phyloP scores from a whole-genome alignment of 2,888 invertebrate genomes.

The Caenorhabditis afra region DNA sequence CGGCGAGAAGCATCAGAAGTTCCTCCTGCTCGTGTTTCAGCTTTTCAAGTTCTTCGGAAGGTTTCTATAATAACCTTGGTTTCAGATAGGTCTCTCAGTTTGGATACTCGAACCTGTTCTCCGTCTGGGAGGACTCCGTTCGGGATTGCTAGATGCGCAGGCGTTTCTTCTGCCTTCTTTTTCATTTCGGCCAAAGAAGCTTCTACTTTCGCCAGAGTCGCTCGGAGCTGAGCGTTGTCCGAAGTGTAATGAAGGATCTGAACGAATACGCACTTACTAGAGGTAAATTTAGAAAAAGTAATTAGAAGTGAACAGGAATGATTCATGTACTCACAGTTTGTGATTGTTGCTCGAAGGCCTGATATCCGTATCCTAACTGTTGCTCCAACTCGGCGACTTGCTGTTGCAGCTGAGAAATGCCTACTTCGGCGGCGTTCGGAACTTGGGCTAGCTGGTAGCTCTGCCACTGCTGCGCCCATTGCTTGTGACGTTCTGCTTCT shows the following conservation, averaged over 20 bases:
- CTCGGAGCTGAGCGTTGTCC: conserved; percentile 52
- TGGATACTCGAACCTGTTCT: conserved; percentile 11
- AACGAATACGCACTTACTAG: not conserved
- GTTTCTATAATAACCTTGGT: too few species aligned
- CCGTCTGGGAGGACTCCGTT: conserved; percentile 13
- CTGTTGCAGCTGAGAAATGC: conserved; percentile 70
- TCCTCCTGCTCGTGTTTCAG: conserved; percentile 94
- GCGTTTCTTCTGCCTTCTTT: conserved; percentile 7
- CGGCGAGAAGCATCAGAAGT: conserved; percentile 90
- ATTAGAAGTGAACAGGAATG: too few species aligned
- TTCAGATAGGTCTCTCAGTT: too few species aligned
- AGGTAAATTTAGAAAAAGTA: too few species aligned
- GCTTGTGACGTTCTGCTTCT: conserved; percentile 76
- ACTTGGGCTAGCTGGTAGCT: conserved; percentile 76
- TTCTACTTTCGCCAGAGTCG: conserved; percentile 30
- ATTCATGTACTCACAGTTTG: conserved; percentile 66
- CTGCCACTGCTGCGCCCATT: conserved; percentile 79
- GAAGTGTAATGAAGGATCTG: conserved; percentile 54
- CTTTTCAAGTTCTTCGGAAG: conserved; percentile 59
- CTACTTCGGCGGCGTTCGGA: conserved; percentile 71
- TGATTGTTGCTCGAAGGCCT: conserved; percentile 80
- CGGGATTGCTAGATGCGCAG: not conserved
- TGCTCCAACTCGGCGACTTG: conserved; percentile 75
- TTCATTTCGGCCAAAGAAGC: conserved; percentile 24
- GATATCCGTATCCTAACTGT: conserved; percentile 77